phyloP scores from a whole-genome alignment of 2,888 invertebrate species.

The Galeopsomyia nigrocyanea region DNA sequence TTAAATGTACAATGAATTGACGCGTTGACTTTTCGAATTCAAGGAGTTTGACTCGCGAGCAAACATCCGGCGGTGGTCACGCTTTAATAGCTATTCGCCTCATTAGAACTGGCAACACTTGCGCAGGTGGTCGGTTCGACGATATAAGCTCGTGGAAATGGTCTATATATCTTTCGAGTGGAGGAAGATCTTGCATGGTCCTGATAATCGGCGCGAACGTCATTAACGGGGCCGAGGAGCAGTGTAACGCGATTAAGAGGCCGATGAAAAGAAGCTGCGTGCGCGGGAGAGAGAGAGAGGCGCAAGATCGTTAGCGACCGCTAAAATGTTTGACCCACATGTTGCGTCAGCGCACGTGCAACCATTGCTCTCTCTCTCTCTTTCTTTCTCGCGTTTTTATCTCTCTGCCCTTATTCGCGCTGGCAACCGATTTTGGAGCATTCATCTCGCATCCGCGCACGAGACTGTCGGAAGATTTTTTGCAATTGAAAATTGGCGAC shows the following conservation, averaged over 20 bases:
- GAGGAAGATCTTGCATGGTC: not conserved
- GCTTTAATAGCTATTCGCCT: too few species aligned
- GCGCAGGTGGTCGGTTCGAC: not conserved
- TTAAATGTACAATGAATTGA: too few species aligned
- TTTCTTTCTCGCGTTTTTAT: not conserved
- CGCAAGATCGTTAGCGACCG: constrained; percentile 41
- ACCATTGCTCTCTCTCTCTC: not conserved
- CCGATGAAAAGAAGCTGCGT: constrained; percentile 37
- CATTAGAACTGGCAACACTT: too few species aligned
- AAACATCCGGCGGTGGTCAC: too few species aligned
- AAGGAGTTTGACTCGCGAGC: too few species aligned
- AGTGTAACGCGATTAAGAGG: constrained; percentile 37
- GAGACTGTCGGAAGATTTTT: not conserved
- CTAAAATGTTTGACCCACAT: constrained; percentile 47
- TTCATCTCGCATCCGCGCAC: not conserved
- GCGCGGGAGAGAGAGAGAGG: constrained; percentile 13
- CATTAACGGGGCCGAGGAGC: constrained; percentile 33
- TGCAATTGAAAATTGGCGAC: too few species aligned
- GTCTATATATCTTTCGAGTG: too few species aligned
- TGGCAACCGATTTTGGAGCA: not conserved
- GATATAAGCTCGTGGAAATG: constrained; percentile 14
- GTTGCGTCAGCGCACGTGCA: constrained; percentile 37
- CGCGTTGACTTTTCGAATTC: too few species aligned
- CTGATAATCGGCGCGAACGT: constrained; percentile 29
- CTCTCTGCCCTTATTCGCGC: not conserved